Evolutionary conservation across 2,888 invertebrate species (phyloP).

Genomic region (Erebia epiphron): DNA sequence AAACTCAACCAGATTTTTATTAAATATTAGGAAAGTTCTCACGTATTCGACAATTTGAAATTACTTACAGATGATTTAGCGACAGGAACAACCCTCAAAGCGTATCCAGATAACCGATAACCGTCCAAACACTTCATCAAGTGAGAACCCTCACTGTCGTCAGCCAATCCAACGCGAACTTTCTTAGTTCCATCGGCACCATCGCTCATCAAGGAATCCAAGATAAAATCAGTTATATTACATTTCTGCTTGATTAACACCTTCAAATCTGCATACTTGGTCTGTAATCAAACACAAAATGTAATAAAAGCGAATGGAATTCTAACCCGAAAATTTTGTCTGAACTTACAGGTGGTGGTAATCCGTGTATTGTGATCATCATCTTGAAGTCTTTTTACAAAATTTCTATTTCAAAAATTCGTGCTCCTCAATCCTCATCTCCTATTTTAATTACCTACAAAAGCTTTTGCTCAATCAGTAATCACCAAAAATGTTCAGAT

Average conservation of each 20-base stretch:
- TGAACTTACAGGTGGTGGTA: conserved; percentile 59
- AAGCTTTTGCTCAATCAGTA: too few relatives aligned
- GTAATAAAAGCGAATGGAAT: neutral
- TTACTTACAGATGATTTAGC: conserved; percentile 49
- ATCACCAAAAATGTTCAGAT: too few relatives aligned
- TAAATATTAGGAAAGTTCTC: too few relatives aligned
- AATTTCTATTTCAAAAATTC: neutral
- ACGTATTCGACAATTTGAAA: neutral
- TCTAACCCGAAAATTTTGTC: neutral
- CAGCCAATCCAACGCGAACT: conserved; percentile 64
- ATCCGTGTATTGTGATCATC: conserved; percentile 71
- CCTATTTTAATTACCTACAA: neutral
- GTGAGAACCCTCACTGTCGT: conserved; percentile 60
- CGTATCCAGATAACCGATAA: conserved; percentile 55
- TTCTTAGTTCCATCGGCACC: conserved; percentile 56
- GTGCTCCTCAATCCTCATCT: neutral
- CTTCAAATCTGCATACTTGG: conserved; percentile 67
- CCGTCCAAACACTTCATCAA: conserved; percentile 66
- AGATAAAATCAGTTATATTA: conserved; percentile 64
- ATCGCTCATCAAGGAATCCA: conserved; percentile 62
- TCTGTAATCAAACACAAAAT: conserved; percentile 48
- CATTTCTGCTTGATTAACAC: conserved; percentile 63
- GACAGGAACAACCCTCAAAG: conserved; percentile 59
- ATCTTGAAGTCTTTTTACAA: conserved; percentile 50
- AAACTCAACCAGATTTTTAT: too few relatives aligned